Percentiles rank a stretch among this genome's conserved stretches.
phyloP scores from a whole-genome alignment of 2,113 vertebrate species.

The Physeter macrocephalus region DNA sequence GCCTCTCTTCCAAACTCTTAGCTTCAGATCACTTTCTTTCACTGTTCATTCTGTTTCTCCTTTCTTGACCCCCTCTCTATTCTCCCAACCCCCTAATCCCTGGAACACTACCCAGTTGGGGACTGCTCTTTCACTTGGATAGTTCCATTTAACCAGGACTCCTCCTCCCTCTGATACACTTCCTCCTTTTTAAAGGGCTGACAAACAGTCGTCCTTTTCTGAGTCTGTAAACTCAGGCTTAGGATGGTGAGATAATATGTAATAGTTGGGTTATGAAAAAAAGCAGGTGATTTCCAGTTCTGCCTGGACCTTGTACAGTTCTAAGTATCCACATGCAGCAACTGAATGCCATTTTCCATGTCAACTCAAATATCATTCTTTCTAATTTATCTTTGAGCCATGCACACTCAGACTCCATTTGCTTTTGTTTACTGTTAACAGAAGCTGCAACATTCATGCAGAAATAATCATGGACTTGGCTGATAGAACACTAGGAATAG shows the following conservation, averaged over 20 bases:
- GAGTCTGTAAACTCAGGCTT: constrained; percentile 46
- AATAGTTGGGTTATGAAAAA: constrained; percentile 43
- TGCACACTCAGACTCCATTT: constrained; percentile 41
- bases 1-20: background rate
- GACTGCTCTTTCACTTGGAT: constrained; percentile 55
- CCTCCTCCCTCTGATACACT: constrained; percentile 58
- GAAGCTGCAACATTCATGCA: constrained; percentile 70
- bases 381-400: constrained; percentile 51
- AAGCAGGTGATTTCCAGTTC: constrained; percentile 36
- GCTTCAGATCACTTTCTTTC: constrained; percentile 63
- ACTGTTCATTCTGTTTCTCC: constrained; percentile 54
- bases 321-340: background rate
- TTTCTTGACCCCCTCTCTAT: constrained; percentile 65
- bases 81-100: constrained; percentile 67
- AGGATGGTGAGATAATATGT: constrained; percentile 32
- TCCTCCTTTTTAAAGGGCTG: constrained; percentile 67
- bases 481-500: constrained; percentile 28
- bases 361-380: constrained; percentile 44
- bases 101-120: constrained; percentile 66
- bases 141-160: constrained; percentile 56
- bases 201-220: constrained; percentile 60
- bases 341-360: constrained; percentile 47
- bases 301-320: background rate
- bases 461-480: constrained; percentile 66
- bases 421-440: constrained; percentile 69